Percentiles rank a stretch among this genome's conserved stretches.
Conservation (phyloP, 2,113 vertebrate species). For the Hemicordylus capensis region DNA sequence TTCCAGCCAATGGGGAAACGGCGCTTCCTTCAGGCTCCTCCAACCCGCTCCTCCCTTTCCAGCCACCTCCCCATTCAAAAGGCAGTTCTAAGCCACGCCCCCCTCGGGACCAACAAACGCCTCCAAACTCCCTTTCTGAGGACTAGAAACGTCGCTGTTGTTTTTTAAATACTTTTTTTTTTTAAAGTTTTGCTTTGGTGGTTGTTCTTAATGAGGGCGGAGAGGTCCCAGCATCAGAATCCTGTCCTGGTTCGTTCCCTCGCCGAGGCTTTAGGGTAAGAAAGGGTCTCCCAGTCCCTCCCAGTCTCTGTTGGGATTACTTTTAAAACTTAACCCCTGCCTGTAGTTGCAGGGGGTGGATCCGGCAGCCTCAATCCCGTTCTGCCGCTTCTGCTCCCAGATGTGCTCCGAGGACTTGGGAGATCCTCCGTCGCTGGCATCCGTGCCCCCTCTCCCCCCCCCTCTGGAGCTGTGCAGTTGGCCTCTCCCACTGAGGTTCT, state of each 20-base stretch:
- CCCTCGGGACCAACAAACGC: fast-evolving
- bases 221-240: not conserved
- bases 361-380: not conserved
- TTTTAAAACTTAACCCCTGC: not conserved
- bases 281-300: no score
- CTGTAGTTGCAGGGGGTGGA: not conserved
- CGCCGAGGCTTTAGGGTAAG: no score
- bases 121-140: not conserved
- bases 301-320: no score
- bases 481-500: no score
- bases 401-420: not conserved
- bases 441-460: not conserved
- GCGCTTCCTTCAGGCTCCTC: not conserved
- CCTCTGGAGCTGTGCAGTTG: not conserved
- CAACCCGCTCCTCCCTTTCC: not conserved
- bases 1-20: not conserved
- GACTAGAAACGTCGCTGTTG: no score
- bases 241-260: not conserved
- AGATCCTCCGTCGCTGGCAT: not conserved
- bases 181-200: not conserved
- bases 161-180: not conserved
- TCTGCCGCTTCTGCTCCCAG: not conserved
- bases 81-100: fast-evolving
- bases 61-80: not conserved
- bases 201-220: not conserved